Evolutionary conservation across 2,888 invertebrate species (phyloP).

Genomic region (Dilophus febrilis): DNA sequence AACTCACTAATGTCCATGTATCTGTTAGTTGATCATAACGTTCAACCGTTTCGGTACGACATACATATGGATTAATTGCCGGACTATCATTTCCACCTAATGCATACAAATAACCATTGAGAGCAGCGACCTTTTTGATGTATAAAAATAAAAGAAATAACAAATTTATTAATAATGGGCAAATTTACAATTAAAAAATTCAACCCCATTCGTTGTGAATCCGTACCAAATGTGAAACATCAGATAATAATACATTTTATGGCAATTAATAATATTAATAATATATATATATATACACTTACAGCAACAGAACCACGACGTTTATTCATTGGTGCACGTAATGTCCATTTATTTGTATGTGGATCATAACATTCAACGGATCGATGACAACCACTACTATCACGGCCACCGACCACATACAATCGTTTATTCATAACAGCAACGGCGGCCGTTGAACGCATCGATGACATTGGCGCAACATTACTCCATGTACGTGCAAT

Average conservation of each 20-base stretch:
- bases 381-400: constrained; percentile 76
- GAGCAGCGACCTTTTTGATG: constrained; percentile 58
- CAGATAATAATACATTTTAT: no score
- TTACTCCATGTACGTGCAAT: constrained; percentile 75
- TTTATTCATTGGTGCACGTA: constrained; percentile 73
- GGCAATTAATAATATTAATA: no score
- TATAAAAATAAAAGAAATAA: constrained; percentile 2
- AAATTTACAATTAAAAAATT: neutral
- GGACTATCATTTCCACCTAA: constrained; percentile 90
- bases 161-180: neutral
- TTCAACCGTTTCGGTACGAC: constrained; percentile 77
- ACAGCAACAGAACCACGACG: constrained; percentile 81
- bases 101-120: constrained; percentile 78
- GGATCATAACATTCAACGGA: constrained; percentile 80
- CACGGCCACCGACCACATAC: constrained; percentile 84
- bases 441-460: constrained; percentile 73
- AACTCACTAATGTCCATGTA: constrained; percentile 55
- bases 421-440: constrained; percentile 69
- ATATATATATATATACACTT: constrained; percentile 16
- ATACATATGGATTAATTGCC: constrained; percentile 65
- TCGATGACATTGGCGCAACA: constrained; percentile 77
- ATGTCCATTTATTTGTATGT: constrained; percentile 54
- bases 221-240: no score
- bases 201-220: no score
- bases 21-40: constrained; percentile 65